Evolutionary conservation across 2,888 invertebrate species (phyloP).

Genomic region (Nematopogon swammerdamellus): DNA sequence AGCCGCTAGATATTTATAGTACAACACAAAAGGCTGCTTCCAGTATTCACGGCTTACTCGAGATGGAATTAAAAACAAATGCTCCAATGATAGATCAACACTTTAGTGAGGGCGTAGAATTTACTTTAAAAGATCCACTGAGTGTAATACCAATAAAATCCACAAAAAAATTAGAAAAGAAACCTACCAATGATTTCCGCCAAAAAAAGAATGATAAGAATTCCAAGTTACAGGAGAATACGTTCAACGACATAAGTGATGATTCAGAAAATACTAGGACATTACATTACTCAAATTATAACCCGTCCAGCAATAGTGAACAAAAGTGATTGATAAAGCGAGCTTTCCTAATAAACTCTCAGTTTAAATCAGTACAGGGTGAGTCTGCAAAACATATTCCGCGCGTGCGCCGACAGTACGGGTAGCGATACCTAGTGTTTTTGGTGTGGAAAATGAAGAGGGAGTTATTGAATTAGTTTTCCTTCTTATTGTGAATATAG

Average conservation of each 20-base stretch:
- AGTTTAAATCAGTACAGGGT: too few species aligned
- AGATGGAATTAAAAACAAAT: not conserved
- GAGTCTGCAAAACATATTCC: too few species aligned
- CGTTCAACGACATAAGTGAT: slow-evolving; percentile 42
- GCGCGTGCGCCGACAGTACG: too few species aligned
- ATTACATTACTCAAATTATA: slow-evolving; percentile 19
- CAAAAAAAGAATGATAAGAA: slow-evolving; percentile 25
- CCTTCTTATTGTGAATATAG: not conserved
- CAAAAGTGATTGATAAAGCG: not conserved
- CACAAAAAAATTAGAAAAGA: slow-evolving; percentile 19
- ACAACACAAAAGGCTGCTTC: not conserved
- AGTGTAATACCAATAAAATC: not conserved
- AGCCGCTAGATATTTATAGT: too few species aligned
- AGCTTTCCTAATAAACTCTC: too few species aligned
- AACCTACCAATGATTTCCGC: slow-evolving; percentile 13
- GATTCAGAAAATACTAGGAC: slow-evolving; percentile 46
- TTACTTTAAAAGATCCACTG: not conserved
- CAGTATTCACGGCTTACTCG: not conserved
- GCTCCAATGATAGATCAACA: not conserved
- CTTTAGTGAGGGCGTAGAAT: not conserved
- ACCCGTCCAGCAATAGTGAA: not conserved
- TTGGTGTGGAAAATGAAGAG: too few species aligned
- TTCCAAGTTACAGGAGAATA: slow-evolving; percentile 27
- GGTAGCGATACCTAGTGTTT: too few species aligned
- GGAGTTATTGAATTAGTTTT: too few species aligned